Evolutionary conservation across 2,797 vertebrate genomes (phyloP).

Genomic region (Phrynocephalus guinanensis): DNA sequence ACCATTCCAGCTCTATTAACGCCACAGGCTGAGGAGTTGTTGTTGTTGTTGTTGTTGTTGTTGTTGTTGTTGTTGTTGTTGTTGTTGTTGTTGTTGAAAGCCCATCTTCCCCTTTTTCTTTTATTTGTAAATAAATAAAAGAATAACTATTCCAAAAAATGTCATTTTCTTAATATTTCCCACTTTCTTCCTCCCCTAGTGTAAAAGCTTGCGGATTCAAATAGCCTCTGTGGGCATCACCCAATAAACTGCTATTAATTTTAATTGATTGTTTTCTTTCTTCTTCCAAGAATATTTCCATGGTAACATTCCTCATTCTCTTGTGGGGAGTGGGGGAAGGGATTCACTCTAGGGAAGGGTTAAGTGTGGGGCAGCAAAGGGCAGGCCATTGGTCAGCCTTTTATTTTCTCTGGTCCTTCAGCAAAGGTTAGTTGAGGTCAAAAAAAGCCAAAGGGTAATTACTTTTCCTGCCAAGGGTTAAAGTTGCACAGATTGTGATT

Average conservation of each 20-base stretch:
- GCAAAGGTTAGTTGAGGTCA: constrained; percentile 88
- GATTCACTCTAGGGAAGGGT: constrained; percentile 78
- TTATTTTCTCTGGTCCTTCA: constrained; percentile 89
- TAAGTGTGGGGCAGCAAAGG: constrained; percentile 83
- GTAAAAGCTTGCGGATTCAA: constrained; percentile 70
- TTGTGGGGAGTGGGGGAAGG: constrained; percentile 73
- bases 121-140: constrained; percentile 28
- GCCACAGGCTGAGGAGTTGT: constrained; percentile 52
- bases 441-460: constrained; percentile 89
- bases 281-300: constrained; percentile 78
- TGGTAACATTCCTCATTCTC: constrained; percentile 78
- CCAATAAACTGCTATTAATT: constrained; percentile 81
- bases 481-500: constrained; percentile 87
- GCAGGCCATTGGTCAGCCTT: constrained; percentile 86
- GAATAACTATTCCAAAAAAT: no score
- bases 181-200: constrained; percentile 42
- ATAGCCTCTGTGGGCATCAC: constrained; percentile 66
- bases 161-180: constrained; percentile 61
- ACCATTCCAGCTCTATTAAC: constrained; percentile 60
- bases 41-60: no score
- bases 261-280: constrained; percentile 77
- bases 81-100: constrained; percentile 58
- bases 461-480: constrained; percentile 89
- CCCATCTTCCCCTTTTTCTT: constrained; percentile 2
- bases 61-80: no score